phyloP scores from a whole-genome alignment of 2,888 invertebrate genomes.

The Perithous albicinctus region DNA sequence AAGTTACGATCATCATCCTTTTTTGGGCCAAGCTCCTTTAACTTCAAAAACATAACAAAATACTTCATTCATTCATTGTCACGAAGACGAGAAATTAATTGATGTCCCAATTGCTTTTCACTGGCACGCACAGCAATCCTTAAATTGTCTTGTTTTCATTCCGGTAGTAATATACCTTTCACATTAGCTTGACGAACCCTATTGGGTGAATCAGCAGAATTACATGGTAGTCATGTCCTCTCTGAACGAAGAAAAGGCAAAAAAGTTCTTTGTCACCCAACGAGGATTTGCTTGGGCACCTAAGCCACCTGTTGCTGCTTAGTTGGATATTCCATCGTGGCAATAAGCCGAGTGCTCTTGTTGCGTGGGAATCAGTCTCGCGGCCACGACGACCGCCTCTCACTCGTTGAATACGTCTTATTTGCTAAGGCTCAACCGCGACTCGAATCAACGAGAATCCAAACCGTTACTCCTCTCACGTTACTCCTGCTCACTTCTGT shows the following conservation, averaged over 20 bases:
- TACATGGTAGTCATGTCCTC: background rate
- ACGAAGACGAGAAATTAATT: background rate
- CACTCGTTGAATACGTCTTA: constrained; percentile 59
- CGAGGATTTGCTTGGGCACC: constrained; percentile 28
- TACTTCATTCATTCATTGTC: background rate
- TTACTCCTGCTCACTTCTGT: constrained; percentile 17
- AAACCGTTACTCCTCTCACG: constrained; percentile 61
- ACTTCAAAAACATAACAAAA: background rate
- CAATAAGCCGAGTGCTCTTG: constrained; percentile 59
- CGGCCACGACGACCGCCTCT: constrained; percentile 31
- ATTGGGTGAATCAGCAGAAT: constrained; percentile 16
- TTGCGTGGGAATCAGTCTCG: constrained; percentile 64
- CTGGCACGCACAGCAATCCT: background rate
- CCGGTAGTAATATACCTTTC: background rate
- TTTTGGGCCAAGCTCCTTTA: background rate
- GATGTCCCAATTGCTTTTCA: background rate
- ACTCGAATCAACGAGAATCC: constrained; percentile 55
- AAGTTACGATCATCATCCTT: background rate
- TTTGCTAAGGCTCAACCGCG: constrained; percentile 59
- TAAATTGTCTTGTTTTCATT: background rate
- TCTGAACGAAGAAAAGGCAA: background rate
- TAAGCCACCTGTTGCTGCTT: constrained; percentile 25
- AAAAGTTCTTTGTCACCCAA: constrained; percentile 22
- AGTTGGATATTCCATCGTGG: constrained; percentile 28
- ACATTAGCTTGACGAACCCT: background rate